Base-by-base conservation (phyloP, 2,888 invertebrate genomes). In the Dastarcus helophoroides region DNA sequence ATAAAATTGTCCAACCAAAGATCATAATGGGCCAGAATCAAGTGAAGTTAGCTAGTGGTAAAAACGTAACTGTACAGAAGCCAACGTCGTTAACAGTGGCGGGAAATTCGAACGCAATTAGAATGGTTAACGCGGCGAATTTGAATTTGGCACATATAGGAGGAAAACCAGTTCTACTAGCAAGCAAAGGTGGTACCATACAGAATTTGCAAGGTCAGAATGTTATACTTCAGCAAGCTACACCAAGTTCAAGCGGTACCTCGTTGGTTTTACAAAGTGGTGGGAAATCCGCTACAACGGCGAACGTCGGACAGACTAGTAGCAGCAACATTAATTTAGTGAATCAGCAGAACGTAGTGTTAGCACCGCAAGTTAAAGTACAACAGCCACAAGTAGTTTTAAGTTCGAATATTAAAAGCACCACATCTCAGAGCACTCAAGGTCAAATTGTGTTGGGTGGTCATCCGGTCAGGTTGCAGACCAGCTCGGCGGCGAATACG, bases 81-180 rank as follows among this genome's bases (percentile, higher is more conserved):
- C 43, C 49, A 1, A 46, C 56, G 3, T 41, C 54, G 17, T 54
- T 47, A 31, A 43, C 53, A 3, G 43, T 49, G 2, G 45, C 46
- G 11, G 49, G 43, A 27, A 37, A 52, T 9, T 38, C 51, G 13
- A 56, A 53, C 31, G 50, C 57, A 3, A 63, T 68, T 29, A 56
- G 71, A 8, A 68, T 71, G 63, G 62, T 67, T 10, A 67, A 65
- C 43, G 59, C 68, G 2, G 54, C 64, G 9, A 61, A 62, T 36
- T 44, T 67, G 26, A 67, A 70, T 46, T 51, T 71, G 32, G 64
- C 70, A 2, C 67, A 69, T 33, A 59, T 71, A 15, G 66, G 65
- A 26, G 71, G 71, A 4, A 71, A 72, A 48, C 70, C 69, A 14
- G 64, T 72, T 8, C 54, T 72, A 27, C 56, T 72, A 26, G 65